Conservation (phyloP, 2,797 vertebrate species). For the Huso huso region DNA sequence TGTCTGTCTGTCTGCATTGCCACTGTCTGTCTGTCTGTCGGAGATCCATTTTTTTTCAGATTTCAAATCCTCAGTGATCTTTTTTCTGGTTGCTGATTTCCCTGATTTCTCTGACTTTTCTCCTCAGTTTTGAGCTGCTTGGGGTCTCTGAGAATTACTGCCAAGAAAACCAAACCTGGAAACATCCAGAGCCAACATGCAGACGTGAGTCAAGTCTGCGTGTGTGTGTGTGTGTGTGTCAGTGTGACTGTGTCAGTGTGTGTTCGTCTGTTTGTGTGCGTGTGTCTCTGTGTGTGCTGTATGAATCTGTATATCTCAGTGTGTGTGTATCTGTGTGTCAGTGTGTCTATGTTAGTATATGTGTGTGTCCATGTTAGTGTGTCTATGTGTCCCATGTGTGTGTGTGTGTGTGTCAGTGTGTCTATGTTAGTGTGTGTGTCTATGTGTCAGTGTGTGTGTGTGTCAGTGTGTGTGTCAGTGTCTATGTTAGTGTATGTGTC, state of each 20-base stretch:
- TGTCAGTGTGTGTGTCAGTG: no score
- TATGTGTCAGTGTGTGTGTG: neutral
- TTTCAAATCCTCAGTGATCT: no score
- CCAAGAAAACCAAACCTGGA: conserved; percentile 64
- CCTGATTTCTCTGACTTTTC: neutral
- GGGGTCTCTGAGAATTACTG: conserved; percentile 64
- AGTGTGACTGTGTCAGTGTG: neutral
- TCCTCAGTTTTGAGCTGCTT: conserved; percentile 53
- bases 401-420: conserved; percentile 10
- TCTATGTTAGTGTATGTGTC: conserved; percentile 10
- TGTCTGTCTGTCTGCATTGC: no score
- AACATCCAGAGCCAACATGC: conserved; percentile 62
- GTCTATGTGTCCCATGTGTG: neutral
- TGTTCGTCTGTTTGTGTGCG: conserved; percentile 10
- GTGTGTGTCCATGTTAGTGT: conserved; percentile 7
- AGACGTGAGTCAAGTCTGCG: conserved; percentile 48
- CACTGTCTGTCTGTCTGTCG: no score
- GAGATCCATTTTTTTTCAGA: no score
- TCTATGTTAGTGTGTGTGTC: conserved; percentile 3
- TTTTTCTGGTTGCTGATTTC: neutral
- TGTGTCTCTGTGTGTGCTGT: conserved; percentile 1
- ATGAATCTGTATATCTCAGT: neutral
- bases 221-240: conserved; percentile 15
- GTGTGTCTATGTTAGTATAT: no score
- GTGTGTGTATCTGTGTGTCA: no score